Evolutionary conservation across 1,140 invertebrate genomes (phyloP).

Genomic region (Phortica variegata): DNA sequence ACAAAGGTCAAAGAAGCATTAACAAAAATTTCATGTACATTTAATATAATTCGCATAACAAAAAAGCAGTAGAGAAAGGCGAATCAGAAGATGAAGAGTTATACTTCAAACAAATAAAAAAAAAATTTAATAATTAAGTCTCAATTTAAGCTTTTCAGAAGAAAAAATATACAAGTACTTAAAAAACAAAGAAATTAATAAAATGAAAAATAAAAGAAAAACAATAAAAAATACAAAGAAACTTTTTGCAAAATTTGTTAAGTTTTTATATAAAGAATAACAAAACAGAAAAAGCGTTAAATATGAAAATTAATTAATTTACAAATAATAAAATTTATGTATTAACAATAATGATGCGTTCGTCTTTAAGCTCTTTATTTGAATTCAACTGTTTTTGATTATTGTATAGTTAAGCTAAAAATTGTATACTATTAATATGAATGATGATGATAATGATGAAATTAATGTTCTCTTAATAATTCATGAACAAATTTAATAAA

Average conservation of each 20-base stretch:
- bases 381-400: conserved; percentile 16
- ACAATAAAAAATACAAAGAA: conserved; percentile 30
- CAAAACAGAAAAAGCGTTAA: conserved; percentile 27
- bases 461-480: conserved; percentile 45
- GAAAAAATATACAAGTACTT: conserved; percentile 11
- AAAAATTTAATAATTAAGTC: neutral
- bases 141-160: neutral
- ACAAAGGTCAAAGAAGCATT: too few relatives aligned
- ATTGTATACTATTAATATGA: conserved; percentile 51
- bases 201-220: conserved; percentile 11
- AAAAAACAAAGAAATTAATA: conserved; percentile 17
- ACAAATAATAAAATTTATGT: conserved; percentile 36
- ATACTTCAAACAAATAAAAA: neutral
- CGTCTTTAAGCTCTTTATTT: conserved; percentile 32
- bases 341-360: conserved; percentile 28
- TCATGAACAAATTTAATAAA: conserved; percentile 41
- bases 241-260: conserved; percentile 49
- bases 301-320: too few relatives aligned
- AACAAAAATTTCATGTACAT: too few relatives aligned
- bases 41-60: too few relatives aligned
- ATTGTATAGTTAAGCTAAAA: conserved; percentile 51
- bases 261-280: conserved; percentile 50
- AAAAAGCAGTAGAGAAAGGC: too few relatives aligned
- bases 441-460: conserved; percentile 20
- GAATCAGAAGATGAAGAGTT: too few relatives aligned